Base-by-base conservation (phyloP, 2,888 invertebrate genomes). In the Pteria penguin region DNA sequence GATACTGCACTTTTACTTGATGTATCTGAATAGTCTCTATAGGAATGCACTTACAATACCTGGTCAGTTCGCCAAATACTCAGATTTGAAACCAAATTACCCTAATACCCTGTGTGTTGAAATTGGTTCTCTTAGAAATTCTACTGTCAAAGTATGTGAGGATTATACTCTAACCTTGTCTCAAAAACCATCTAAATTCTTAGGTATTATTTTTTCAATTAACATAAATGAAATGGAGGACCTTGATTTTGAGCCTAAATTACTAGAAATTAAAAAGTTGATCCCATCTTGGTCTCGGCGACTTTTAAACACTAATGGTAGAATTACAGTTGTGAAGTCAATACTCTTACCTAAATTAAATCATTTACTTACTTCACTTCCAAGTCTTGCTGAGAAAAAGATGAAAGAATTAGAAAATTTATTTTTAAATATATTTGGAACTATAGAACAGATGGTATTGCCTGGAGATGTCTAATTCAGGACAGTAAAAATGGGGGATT, bases 311-410 rank as follows among this genome's bases (percentile, higher is more conserved):
- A n/a, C n/a, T n/a, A n/a, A n/a, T n/a, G n/a, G n/a, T n/a, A n/a
- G n/a, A n/a, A n/a, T n/a, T n/a, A n/a, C n/a, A n/a, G n/a, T n/a
- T n/a, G n/a, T n/a, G n/a, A n/a, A n/a, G n/a, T n/a, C n/a, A n/a
- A n/a, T n/a, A n/a, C n/a, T n/a, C n/a, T n/a, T n/a, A n/a, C n/a
- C n/a, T n/a, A n/a, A n/a, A n/a, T n/a, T n/a, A n/a, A n/a, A n/a
- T n/a, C 72, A 72, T 24, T 24, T 68, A 18, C 61, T 74, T 58
- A 58, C 61, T 26, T 36, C 67, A 22, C 24, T 74, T 18, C 62
- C 60, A 1, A 54, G 26, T n/a, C 68, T 68, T 68, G 24, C 31
- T 24, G 60, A 67, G n/a, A n/a, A n/a, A n/a, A n/a, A n/a, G n/a
- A n/a, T n/a, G n/a, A n/a, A n/a, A n/a, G n/a, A n/a, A n/a, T n/a